Conservation (phyloP, 2,113 vertebrate genomes). For the Ibidorhyncha struthersii region DNA sequence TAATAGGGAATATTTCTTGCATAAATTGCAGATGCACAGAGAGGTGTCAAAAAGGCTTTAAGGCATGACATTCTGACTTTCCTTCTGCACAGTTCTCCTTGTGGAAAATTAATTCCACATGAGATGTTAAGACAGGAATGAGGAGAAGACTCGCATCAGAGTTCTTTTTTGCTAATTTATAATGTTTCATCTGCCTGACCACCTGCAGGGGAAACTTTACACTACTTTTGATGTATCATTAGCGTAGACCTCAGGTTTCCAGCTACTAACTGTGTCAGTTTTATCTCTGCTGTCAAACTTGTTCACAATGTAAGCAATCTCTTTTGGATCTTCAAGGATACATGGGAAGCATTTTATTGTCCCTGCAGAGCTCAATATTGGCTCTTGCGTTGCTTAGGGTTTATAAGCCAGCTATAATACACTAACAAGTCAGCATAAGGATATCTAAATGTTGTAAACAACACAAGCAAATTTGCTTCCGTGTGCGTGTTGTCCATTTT, state of each 20-base stretch:
- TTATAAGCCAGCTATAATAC: neutral
- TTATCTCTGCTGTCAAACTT: slow-evolving; percentile 38
- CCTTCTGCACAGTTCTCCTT: neutral
- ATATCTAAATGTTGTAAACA: neutral
- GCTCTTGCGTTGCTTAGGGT: neutral
- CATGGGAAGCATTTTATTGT: neutral
- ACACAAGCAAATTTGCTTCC: neutral
- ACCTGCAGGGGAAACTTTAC: slow-evolving; percentile 3
- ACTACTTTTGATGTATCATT: slow-evolving; percentile 27
- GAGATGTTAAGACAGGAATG: neutral
- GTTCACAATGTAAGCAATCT: neutral
- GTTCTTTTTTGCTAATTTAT: neutral
- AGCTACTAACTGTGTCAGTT: neutral
- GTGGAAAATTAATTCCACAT: neutral
- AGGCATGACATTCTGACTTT: neutral
- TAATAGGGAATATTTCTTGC: neutral
- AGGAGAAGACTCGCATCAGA: neutral
- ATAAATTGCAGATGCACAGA: neutral
- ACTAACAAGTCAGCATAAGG: neutral
- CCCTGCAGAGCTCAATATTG: neutral
- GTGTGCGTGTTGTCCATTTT: neutral
- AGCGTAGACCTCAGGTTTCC: slow-evolving; percentile 21
- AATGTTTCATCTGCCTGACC: neutral
- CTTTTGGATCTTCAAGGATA: neutral
- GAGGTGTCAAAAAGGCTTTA: neutral